A percentile compares a stretch with the other conserved stretches of the same genome.
phyloP scores from a whole-genome alignment of 1,140 invertebrate genomes.

The Nephila pilipes region DNA sequence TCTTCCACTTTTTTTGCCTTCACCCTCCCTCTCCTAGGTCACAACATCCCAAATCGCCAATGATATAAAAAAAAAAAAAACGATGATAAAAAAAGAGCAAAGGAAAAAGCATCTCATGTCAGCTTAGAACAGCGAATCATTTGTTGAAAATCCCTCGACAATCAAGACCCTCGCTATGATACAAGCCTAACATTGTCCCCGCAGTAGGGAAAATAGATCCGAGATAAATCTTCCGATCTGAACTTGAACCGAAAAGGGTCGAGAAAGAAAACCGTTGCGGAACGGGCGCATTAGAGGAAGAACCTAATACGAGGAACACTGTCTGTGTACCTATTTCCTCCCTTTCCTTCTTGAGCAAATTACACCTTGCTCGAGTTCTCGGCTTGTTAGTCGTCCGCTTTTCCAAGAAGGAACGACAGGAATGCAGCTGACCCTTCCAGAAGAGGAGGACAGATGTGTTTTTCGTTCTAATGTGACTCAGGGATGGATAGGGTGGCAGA shows the following conservation, averaged over 20 bases:
- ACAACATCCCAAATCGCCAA: neutral
- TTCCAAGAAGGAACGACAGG: conserved; percentile 29
- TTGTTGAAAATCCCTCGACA: conserved; percentile 49
- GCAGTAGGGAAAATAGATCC: neutral
- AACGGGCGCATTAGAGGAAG: conserved; percentile 18
- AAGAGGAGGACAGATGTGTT: conserved; percentile 19
- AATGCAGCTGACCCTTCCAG: conserved; percentile 50
- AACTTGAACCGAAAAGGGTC: conserved; percentile 60
- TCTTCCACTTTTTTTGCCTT: conserved; percentile 1
- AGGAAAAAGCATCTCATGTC: neutral
- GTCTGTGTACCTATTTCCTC: neutral
- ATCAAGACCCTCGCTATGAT: neutral
- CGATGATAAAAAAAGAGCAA: neutral
- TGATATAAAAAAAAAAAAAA: neutral
- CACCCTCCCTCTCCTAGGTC: neutral
- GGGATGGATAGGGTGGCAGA: neutral
- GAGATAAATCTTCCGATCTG: conserved; percentile 46
- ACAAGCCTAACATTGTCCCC: conserved; percentile 40
- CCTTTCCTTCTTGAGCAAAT: neutral
- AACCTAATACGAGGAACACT: neutral
- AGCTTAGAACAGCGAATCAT: conserved; percentile 50
- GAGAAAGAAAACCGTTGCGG: conserved; percentile 29
- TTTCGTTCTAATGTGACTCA: conserved; percentile 1
- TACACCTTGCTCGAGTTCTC: conserved; percentile 46
- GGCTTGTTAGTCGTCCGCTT: conserved; percentile 28